Conservation (phyloP, 2,888 invertebrate species). For the Hoplodrina ambigua region DNA sequence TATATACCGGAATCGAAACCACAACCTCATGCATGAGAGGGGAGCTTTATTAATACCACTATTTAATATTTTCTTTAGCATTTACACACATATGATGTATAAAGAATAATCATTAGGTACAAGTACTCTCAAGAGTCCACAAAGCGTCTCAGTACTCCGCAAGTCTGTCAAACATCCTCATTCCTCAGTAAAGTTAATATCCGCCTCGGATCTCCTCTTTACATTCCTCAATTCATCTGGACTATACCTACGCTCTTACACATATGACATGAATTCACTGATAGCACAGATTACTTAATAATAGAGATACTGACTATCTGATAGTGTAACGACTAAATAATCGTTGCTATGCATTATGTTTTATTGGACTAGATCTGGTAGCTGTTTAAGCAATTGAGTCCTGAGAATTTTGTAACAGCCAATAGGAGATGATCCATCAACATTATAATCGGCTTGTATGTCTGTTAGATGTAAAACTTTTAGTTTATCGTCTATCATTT, state of each 20-base stretch:
- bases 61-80: background rate
- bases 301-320: slow-evolving; percentile 40
- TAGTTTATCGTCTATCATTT: background rate
- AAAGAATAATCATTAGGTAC: background rate
- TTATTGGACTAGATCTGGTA: slow-evolving; percentile 41
- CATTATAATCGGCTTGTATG: background rate
- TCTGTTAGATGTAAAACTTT: background rate
- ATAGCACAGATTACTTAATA: slow-evolving; percentile 36
- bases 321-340: slow-evolving; percentile 43
- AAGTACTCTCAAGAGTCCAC: background rate
- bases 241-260: slow-evolving; percentile 26
- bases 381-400: slow-evolving; percentile 34
- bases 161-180: slow-evolving; percentile 63
- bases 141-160: slow-evolving; percentile 30
- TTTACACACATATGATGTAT: background rate
- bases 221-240: slow-evolving; percentile 62
- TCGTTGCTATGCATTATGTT: slow-evolving; percentile 18
- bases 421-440: slow-evolving; percentile 21
- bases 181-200: slow-evolving; percentile 73
- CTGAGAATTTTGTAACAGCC: slow-evolving; percentile 6
- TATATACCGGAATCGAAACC: too few relatives aligned
- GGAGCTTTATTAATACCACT: background rate
- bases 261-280: slow-evolving; percentile 11
- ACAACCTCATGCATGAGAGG: too few relatives aligned
- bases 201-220: slow-evolving; percentile 69